These are phyloP conservation scores for Nothobranchius furzeri DNA, from an alignment of 2,113 vertebrate species.

Conservation along the genomic window DNA sequence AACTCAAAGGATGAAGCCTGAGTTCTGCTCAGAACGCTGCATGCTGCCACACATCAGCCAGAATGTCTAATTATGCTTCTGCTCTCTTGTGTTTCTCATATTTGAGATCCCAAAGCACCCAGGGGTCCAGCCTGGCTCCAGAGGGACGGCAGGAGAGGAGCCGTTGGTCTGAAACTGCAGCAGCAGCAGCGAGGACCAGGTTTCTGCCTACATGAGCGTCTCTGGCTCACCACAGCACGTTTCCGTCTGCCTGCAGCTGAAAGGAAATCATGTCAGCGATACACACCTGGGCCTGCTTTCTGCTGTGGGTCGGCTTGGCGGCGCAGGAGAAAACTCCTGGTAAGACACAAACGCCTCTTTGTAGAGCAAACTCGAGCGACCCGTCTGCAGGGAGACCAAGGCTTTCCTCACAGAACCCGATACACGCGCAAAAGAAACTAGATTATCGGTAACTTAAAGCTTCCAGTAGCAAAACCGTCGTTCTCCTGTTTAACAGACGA, in stretches of 20 bases:
- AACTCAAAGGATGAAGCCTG: slow-evolving; percentile 11
- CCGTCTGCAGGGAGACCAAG: slow-evolving; percentile 4
- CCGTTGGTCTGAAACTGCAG: background rate
- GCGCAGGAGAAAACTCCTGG: slow-evolving; percentile 64
- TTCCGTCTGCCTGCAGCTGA: slow-evolving; percentile 5
- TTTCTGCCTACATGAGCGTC: background rate
- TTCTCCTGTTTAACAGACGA: background rate
- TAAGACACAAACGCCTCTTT: slow-evolving; percentile 62
- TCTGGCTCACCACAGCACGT: background rate
- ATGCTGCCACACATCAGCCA: background rate
- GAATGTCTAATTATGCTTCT: slow-evolving; percentile 46
- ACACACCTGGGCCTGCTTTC: slow-evolving; percentile 53
- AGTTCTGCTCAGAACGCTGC: background rate
- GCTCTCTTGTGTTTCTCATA: background rate
- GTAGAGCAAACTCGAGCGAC: slow-evolving; percentile 23
- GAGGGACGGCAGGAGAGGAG: background rate
- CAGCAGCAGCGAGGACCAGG: slow-evolving; percentile 27
- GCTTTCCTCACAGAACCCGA: slow-evolving; percentile 15
- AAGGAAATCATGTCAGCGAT: slow-evolving; percentile 52
- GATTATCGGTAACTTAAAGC: background rate
- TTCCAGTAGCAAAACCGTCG: background rate
- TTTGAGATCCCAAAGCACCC: slow-evolving; percentile 33
- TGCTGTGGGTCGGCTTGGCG: slow-evolving; percentile 52
- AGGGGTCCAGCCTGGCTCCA: slow-evolving; percentile 30
- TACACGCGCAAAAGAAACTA: background rate